Conservation (phyloP, 2,797 vertebrate species). For the Pachyuromys duprasi region DNA sequence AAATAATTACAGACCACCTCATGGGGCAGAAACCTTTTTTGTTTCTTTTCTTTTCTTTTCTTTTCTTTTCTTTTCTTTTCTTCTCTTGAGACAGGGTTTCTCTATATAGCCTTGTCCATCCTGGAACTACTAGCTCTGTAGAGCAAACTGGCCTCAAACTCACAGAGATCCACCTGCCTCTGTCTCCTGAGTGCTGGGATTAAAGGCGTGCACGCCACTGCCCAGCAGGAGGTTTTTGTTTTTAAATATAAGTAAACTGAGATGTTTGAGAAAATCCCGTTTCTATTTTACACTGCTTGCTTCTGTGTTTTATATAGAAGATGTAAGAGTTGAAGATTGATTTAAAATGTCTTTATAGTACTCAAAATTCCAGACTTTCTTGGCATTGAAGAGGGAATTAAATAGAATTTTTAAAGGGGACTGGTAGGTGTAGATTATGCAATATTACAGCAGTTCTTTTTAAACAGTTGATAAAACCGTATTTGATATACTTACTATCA, state of each 20-base stretch:
- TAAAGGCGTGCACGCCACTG: neutral
- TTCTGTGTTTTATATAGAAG: constrained; percentile 54
- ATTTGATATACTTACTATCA: constrained; percentile 13
- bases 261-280: neutral
- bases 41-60: neutral
- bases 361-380: constrained; percentile 23
- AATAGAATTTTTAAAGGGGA: constrained; percentile 2
- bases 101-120: neutral
- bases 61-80: neutral
- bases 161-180: neutral
- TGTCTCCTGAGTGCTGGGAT: neutral
- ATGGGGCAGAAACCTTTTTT: neutral
- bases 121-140: neutral
- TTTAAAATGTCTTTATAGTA: constrained; percentile 40
- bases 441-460: neutral
- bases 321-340: neutral
- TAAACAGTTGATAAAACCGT: neutral
- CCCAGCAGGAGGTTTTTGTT: neutral
- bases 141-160: neutral
- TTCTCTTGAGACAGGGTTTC: neutral
- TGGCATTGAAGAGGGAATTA: neutral
- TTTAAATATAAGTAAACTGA: constrained; percentile 16
- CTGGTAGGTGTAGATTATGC: neutral
- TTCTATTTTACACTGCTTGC: constrained; percentile 33
- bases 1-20: neutral